These are phyloP conservation scores for Drosophila nebulosa DNA, from an alignment of 1,140 invertebrate species.

Conservation along the genomic window DNA sequence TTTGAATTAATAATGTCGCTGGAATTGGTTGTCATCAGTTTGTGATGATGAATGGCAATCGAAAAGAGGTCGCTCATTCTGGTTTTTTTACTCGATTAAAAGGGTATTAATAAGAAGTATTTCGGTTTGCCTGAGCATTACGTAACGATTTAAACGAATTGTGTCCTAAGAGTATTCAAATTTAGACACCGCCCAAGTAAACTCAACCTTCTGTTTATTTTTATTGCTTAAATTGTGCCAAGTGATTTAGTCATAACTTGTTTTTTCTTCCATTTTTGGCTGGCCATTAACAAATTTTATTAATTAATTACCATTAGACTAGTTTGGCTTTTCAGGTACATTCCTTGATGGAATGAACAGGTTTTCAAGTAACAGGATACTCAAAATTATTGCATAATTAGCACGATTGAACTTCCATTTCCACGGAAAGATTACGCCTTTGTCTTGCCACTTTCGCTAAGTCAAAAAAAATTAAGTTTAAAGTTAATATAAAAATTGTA, in stretches of 20 bases:
- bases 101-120: background rate
- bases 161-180: background rate
- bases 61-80: background rate
- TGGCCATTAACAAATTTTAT: constrained; percentile 63
- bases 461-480: too few relatives aligned
- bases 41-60: background rate
- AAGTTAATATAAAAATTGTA: too few relatives aligned
- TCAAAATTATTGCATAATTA: background rate
- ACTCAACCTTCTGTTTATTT: constrained; percentile 15
- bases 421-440: too few relatives aligned
- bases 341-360: background rate
- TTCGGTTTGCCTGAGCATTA: too few relatives aligned
- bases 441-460: too few relatives aligned
- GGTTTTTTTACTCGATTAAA: background rate
- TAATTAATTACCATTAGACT: constrained; percentile 69
- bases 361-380: background rate
- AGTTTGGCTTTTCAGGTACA: constrained; percentile 24
- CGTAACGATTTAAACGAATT: too few relatives aligned
- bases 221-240: background rate
- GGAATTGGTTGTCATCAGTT: constrained; percentile 41
- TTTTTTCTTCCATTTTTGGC: constrained; percentile 20
- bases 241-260: constrained; percentile 37
- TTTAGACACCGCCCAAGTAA: background rate
- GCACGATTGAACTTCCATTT: too few relatives aligned
- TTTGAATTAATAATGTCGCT: constrained; percentile 43